phyloP scores from a whole-genome alignment of 1,140 invertebrate genomes.

The Zaprionus ornatus region DNA sequence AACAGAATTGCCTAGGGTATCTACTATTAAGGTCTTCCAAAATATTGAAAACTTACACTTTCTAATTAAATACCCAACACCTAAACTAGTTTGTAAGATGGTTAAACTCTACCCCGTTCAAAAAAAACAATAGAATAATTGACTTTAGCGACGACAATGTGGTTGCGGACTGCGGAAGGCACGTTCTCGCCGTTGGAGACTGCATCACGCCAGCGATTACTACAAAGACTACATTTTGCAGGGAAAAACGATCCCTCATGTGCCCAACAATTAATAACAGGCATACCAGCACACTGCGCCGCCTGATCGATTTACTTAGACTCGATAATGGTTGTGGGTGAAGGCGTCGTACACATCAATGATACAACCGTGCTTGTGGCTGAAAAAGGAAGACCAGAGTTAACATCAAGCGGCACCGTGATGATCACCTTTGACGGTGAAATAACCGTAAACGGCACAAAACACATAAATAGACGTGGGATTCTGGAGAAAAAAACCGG shows the following conservation, averaged over 20 bases:
- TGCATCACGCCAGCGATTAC: constrained; percentile 4
- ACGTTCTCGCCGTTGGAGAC: constrained; percentile 1
- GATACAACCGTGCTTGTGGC: too few relatives aligned
- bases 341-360: too few relatives aligned
- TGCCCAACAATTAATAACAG: too few relatives aligned
- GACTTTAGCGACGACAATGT: constrained; percentile 1
- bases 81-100: constrained; percentile 10
- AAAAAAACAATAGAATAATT: constrained; percentile 22
- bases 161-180: constrained; percentile 11
- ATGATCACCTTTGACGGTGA: too few relatives aligned
- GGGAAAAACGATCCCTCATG: not conserved
- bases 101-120: constrained; percentile 19
- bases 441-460: too few relatives aligned
- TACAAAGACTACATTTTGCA: constrained; percentile 20
- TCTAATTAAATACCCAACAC: constrained; percentile 2
- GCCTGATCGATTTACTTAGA: too few relatives aligned
- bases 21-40: constrained; percentile 6
- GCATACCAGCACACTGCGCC: too few relatives aligned
- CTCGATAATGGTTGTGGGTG: too few relatives aligned
- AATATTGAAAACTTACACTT: not conserved
- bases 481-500: too few relatives aligned
- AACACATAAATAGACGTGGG: too few relatives aligned
- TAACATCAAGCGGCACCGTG: too few relatives aligned
- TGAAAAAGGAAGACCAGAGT: too few relatives aligned
- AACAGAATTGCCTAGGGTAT: not conserved